Percentiles rank a stretch among this genome's conserved stretches.
phyloP scores from a whole-genome alignment of 2,797 vertebrate genomes.

The Pitangus sulphuratus region DNA sequence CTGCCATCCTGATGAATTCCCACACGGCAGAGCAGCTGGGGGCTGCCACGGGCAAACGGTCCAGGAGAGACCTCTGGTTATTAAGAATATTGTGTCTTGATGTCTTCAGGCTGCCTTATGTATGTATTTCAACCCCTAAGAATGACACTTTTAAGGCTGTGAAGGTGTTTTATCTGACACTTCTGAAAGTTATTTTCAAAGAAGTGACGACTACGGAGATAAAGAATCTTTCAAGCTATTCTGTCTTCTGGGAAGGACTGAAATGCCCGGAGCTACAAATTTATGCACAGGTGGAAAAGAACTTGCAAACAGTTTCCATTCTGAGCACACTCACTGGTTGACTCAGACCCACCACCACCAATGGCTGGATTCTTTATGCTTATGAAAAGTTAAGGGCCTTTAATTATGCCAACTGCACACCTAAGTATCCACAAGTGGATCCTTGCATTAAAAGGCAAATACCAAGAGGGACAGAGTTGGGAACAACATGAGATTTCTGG shows the following conservation, averaged over 20 bases:
- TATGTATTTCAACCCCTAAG: background rate
- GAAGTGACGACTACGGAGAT: background rate
- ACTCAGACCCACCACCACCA: background rate
- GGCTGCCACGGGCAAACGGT: background rate
- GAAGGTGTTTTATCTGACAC: slow-evolving; percentile 21
- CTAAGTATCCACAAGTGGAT: background rate
- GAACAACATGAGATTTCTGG: background rate
- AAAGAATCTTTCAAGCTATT: slow-evolving; percentile 12
- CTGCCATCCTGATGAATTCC: background rate
- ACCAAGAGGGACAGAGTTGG: background rate
- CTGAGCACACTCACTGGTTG: background rate
- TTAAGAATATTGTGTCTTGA: background rate
- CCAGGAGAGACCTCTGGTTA: background rate
- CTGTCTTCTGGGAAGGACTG: background rate
- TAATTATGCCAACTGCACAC: background rate
- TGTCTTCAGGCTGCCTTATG: background rate
- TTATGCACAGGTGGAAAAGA: background rate
- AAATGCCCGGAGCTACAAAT: background rate
- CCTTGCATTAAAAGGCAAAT: background rate
- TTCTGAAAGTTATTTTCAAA: slow-evolving; percentile 29
- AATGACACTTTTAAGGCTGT: slow-evolving; percentile 16
- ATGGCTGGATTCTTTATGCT: background rate
- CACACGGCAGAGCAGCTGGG: accelerated
- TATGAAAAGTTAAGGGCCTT: background rate
- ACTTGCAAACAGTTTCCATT: slow-evolving; percentile 5